Base-by-base conservation (phyloP, 30 jellyfish, hydroid and myxozoan genomes). In the Sanderia malayensis region DNA sequence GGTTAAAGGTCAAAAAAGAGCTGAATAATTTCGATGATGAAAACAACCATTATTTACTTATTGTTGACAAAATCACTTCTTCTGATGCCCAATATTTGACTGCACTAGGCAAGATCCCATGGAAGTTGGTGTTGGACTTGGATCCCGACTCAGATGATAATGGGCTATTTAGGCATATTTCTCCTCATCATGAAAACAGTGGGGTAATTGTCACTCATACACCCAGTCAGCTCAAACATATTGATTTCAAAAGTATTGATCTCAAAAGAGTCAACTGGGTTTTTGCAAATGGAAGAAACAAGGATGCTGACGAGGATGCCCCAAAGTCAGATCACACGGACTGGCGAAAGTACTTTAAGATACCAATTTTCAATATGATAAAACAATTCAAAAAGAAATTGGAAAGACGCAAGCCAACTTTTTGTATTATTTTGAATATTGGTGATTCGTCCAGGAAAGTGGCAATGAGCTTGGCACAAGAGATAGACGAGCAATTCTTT, bases 261-360 rank as follows among this genome's bases (percentile, higher is more conserved):
- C 55, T 46, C 15, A 70, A 67, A 70, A 32, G 89, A 26, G 47
- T 53, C 21, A 73, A 62, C 29, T 77, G 89, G 89, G 37, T 77
- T 10, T 77, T 77, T 65, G 89, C 59, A 65, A 77, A 77, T 52
- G 89, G 89, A 31, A 53, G 77, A 58, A 77, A 64, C 53, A 1
- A 27, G 2, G 81, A 31, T 4, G 31, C 45, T 0, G 74, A 46
- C 8, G 81, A 45, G 21, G 81, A 77, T 34, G 27, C 10, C 10
- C 74, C 74, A 0, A 47, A 32, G 34, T 9, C 25, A 0, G 46
- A 27, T 6, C 0, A 27, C 27, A n/a, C 1, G n/a, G 81, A 77
- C 0, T 77, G 89, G 89, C 29, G 59, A 22, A 28, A 19, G 72
- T 29, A 32, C 41, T 77, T 44, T 47, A 64, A 64, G 17, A 18